Evolutionary conservation across 1,140 invertebrate genomes (phyloP), one percentile per base, ranked within the genome.

Genomic region (Nasonia vitripennis): DNA sequence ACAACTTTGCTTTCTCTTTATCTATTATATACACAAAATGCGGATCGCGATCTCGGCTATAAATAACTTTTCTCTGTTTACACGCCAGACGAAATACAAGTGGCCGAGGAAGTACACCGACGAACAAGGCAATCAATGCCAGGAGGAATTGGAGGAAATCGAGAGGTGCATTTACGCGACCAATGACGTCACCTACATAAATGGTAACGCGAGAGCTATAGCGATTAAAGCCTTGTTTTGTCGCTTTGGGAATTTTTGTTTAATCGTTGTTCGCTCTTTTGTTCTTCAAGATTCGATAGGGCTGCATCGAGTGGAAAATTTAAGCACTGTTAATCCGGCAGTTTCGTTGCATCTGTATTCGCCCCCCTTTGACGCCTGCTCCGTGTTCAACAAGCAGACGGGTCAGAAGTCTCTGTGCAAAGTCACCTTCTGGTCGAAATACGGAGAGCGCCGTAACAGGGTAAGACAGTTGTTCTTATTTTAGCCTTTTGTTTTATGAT

Each of bases 271-370:
- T 62, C 6, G 5, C 55, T 51, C n/a, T 14, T 62, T 17, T n/a
- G 5, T n/a, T 51, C 14, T 62, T 7, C 1, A n/a, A 99, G 98
- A 99, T 94, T 96, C 96, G 0, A 92, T 99, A 84, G 99, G 99
- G 1, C 94, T 99, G 7, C 99, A 99, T 93, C 95, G 99, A 4
- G 98, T 99, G 83, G 98, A 99, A 94, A 99, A 99, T 92, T 95
- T 96, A 0, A 98, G 97, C 37, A 96, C 98, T 89, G 95, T 96
- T 0, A 96, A 99, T 88, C 94, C 95, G 3, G 97, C 98, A 0
- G 96, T 99, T 0, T 98, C 98, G 11, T 94, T 99, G 20, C 99
- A 99, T 91, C 94, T 99, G 0, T 99, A 99, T 93, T 98, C 96
- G 88, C 99, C 99, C 0, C 98, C 99, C 2, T 99, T 98, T 91